Base-by-base conservation (phyloP, 1,140 invertebrate species). In the Drosophila sproati region DNA sequence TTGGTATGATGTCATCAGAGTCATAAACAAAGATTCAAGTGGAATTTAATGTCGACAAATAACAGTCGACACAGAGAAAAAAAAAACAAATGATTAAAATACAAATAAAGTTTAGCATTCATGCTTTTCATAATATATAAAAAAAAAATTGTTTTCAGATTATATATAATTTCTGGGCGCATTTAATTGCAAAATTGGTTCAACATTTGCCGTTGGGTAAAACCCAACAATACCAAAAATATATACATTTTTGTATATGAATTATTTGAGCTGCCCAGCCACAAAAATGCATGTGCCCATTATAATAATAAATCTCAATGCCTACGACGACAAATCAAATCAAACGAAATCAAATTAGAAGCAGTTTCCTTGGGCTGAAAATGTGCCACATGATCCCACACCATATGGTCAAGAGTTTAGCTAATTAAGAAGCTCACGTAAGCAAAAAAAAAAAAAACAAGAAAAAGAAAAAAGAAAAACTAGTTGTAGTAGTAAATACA, bases 381-480 rank as follows among this genome's bases (percentile, higher is more conserved):
- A 68, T 31, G 8, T 39, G 34, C 35, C 32, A 51, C 35, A 68
- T 73, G 52, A 68, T 57, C 56, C 32, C 39, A 20, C 69, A 51
- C 76, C 83, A 86, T 87, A 82, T 86, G 82, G 79, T 85, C 81
- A 85, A 74, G 57, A 66, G 41, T 67, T 60, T 12, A 74, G 48
- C 56, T 74, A 77, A 85, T 77, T 64, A 80, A 80, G 61, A 80
- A 80, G 73, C 79, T 87, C 82, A 79, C 72, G 79, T 87, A 86
- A 78, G 82, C 76, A 61, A 70, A 69, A 57, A 59, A 37, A 39
- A 47, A 54, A 68, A 74, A 41, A 61, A 34, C 35, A 39, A 47
- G 54, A 29, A 68, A 74, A 41, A 61, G 20, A 45, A 56, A 34
- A 34, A 81, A 77, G 20, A 20, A 20, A 20, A 20, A 20, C 20